Base-by-base conservation (phyloP, 2,113 vertebrate species). In the Labeo catla region DNA sequence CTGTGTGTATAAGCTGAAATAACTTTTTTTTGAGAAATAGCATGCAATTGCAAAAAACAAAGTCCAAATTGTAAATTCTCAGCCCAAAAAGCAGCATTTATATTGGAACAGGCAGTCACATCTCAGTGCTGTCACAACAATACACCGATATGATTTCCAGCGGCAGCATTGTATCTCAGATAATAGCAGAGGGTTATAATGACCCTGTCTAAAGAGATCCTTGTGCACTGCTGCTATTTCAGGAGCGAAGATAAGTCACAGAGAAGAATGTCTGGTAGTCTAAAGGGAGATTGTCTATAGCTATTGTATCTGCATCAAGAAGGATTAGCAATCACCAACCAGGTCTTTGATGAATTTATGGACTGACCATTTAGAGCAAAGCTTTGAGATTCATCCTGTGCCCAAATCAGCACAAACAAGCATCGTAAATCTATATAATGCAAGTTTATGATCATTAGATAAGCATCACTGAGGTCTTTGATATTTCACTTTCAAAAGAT, bases 201-300 rank as follows among this genome's bases (percentile, higher is more conserved):
- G 34, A 70, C n/a, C 16, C 47, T 8, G 63, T 70, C 47, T 50
- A 28, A 77, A 77, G 45, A 70, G 63, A 52, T 82, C 28, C 28
- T 68, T 66, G 79, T 47, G 34, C 5, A 39, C 77, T 45, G 63
- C 4, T 82, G 80, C 11, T 82, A 82, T 82, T 70, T 82, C 28
- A 52, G 63, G 63, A 52, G 9, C 52, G 45, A 70, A n/a, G 80
- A 82, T 50, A 82, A 70, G 80, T 8, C 15, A 52, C 12, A 19
- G 6, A 34, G 15, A 70, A 81, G 45, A 43, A 79, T 59, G 52
- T 57, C 36, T 61, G 21, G 36, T n/a, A 59, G 76, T 79, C 34
- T 79, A 11, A n/a, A 79, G 34, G 5, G 52, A 39, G 4, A 39
- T 4, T 6, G 28, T 16, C 8, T 11, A 59, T 59, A 72, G 8